phyloP scores from a whole-genome alignment of 92 coral and sea anemone species.

The Phymanthus crucifer region DNA sequence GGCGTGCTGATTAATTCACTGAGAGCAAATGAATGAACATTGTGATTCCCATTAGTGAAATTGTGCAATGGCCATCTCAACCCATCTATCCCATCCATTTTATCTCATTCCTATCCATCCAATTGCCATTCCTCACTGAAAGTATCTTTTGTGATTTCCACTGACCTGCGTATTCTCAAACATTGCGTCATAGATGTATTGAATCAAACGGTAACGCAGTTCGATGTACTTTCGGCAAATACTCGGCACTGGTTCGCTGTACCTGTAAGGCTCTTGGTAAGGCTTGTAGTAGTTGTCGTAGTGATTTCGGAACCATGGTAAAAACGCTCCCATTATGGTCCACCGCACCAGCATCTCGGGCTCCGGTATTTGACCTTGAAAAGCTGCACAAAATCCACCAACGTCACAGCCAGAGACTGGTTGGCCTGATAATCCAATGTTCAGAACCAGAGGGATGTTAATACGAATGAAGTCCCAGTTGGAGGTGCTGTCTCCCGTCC shows the following conservation, averaged over 20 bases:
- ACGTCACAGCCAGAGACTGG: conserved; percentile 77
- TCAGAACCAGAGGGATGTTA: conserved; percentile 68
- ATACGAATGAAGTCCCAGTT: conserved; percentile 76
- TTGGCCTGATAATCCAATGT: conserved; percentile 73
- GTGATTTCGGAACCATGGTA: conserved; percentile 84
- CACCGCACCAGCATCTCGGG: conserved; percentile 72
- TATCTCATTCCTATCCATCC: too few species aligned
- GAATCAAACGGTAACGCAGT: conserved; percentile 71
- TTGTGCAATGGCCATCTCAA: too few species aligned
- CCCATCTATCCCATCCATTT: too few species aligned
- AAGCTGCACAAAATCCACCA: conserved; percentile 73
- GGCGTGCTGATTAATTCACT: too few species aligned
- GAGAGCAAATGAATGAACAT: too few species aligned
- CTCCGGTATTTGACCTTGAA: conserved; percentile 64
- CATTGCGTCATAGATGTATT: conserved; percentile 81
- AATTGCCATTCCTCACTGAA: too few species aligned
- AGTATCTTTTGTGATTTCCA: neutral
- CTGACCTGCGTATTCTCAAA: conserved; percentile 57
- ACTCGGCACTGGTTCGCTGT: conserved; percentile 67
- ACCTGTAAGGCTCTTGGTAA: conserved; percentile 68
- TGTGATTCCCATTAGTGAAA: too few species aligned
- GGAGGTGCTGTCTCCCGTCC: conserved; percentile 85
- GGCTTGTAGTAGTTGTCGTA: conserved; percentile 77
- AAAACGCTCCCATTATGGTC: conserved; percentile 79
- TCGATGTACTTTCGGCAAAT: conserved; percentile 86